Evolutionary conservation across 1,140 invertebrate genomes (phyloP), one percentile per base, ranked within the genome.

Genomic region (Bombus pascuorum): DNA sequence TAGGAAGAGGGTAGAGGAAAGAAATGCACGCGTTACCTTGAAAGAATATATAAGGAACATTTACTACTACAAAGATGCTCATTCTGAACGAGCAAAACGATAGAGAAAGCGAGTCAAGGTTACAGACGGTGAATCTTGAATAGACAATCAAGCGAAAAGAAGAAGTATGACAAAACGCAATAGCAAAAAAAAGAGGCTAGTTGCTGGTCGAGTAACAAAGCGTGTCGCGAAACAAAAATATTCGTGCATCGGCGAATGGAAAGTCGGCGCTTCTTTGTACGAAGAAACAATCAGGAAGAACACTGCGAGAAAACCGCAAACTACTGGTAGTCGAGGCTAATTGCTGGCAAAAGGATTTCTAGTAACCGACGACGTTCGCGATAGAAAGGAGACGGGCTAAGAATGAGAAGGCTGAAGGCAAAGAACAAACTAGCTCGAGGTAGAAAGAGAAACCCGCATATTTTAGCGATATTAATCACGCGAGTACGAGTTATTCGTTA

Each of bases 371-470:
- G 70, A 39, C 57, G 39, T 53, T 53, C 18, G 0, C 47, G 47
- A 53, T 53, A 53, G 47, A 53, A 53, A 53, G 47, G 47, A 22
- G 1, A 22, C 47, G 47, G 18, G 47, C 47, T 53, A 53, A 53
- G 47, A 53, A 53, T 0, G 47, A 53, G 18, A 53, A 53, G 47
- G 47, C 47, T 53, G 47, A 53, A 53, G 18, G 47, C 47, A 53
- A 53, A 18, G 47, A 53, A 53, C 47, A 22, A 53, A 22, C 47
- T 6, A 53, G 47, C 47, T 22, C 47, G 47, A 53, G 18, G 18
- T 53, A 53, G 47, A 72, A 79, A 32, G 82, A 79, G 82, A 84
- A 84, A 84, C 73, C 42, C 28, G n/a, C 25, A 57, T 65, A 32
- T n/a, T 59, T 53, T 57, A 44, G 12, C 71, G 10, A 34, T n/a